Percentiles rank a stretch among this genome's conserved stretches.
Evolutionary conservation across 2,888 invertebrate genomes (phyloP).

Genomic region (Lochmaea capreae): DNA sequence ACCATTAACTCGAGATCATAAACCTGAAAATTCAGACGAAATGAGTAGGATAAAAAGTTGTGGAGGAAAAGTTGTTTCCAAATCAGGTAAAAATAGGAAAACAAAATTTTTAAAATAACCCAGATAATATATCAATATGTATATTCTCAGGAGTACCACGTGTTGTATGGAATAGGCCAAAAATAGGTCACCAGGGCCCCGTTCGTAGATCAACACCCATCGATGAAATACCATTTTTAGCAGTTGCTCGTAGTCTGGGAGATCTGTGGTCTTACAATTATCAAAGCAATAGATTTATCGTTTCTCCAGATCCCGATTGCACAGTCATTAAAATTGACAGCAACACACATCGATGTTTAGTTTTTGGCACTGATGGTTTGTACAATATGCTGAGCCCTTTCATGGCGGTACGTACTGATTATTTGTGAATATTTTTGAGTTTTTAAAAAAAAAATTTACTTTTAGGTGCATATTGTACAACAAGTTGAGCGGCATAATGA

Average conservation of each 20-base stretch:
- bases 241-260: conserved; percentile 95
- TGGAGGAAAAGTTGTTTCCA: conserved; percentile 83
- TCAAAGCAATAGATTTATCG: conserved; percentile 89
- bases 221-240: conserved; percentile 95
- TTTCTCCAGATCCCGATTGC: conserved; percentile 98
- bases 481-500: conserved; percentile 86
- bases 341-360: conserved; percentile 83
- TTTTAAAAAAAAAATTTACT: not conserved
- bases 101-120: too few relatives aligned
- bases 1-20: conserved; percentile 92
- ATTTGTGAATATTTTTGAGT: not conserved
- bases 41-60: conserved; percentile 83
- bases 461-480: conserved; percentile 77
- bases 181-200: conserved; percentile 86
- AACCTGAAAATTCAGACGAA: conserved; percentile 90
- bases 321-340: conserved; percentile 86
- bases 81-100: conserved; percentile 64
- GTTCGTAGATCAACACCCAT: conserved; percentile 89
- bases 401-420: conserved; percentile 71
- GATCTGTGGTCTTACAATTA: conserved; percentile 99
- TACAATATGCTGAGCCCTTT: conserved; percentile 94
- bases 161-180: conserved; percentile 97
- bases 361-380: conserved; percentile 96
- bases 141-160: conserved; percentile 82
- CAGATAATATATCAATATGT: not conserved